Base-by-base conservation (phyloP, 2,797 vertebrate genomes). In the Eospalax fontanierii region DNA sequence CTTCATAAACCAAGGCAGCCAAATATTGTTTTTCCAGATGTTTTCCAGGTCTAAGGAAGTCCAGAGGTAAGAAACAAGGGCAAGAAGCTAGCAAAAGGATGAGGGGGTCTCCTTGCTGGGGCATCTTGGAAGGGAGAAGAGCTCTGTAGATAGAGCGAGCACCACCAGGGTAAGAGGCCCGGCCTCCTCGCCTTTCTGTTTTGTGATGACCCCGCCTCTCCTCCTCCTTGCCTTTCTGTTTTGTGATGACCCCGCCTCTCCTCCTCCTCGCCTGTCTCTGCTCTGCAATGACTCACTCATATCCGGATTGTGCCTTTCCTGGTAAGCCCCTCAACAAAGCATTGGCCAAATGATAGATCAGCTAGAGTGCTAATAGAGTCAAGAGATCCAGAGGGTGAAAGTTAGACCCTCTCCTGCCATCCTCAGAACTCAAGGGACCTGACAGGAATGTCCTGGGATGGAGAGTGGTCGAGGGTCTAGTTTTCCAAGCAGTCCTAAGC, bases 1-100 rank as follows among this genome's bases (percentile, higher is more conserved):
- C 68, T 87, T 85, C 28, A 38, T 22, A 16, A 22, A 24, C 76
- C 30, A n/a, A 61, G 54, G 71, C 70, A 86, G 63, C 75, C 40
- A 57, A n/a, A 91, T 11, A 21, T 40, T 92, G 70, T 93, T 91
- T 93, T 90, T 83, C 87, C 89, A 92, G 94, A 90, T 90, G 71
- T 95, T 87, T 86, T 87, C 65, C 54, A 40, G 85, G 65, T 90
- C 88, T 83, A 57, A 7, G 61, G 75, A 59, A 89, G 85, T 59
- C 74, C 78, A 73, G 85, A 93, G 79, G 71, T 68, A 50, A 95
- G 43, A 90, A 54, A 16, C 9, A 18, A 35, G 63, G 81, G 30
- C 12, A 81, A 57, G 9, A 57, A 57, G 40, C 5, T 4, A 66
- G 71, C 63, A 54, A 40, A 82, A 70, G 76, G 84, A 21, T 10